Evolutionary conservation across 1,140 invertebrate species (phyloP).

Genomic region (Aphaenogaster ashmeadi): DNA sequence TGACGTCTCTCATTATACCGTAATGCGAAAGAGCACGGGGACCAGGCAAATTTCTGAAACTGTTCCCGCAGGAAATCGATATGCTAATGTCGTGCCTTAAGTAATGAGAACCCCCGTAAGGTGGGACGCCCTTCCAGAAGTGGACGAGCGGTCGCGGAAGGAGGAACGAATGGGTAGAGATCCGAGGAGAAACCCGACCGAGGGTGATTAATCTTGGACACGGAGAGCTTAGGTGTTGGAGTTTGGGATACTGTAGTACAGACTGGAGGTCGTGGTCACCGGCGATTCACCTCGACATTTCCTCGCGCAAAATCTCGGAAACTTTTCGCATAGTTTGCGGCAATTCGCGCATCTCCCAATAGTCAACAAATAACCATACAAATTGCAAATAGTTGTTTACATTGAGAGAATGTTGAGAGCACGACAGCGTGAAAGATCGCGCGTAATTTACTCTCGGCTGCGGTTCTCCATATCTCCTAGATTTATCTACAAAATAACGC

Average conservation of each 20-base stretch:
- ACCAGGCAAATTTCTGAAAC: slow-evolving; percentile 73
- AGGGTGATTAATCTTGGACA: slow-evolving; percentile 79
- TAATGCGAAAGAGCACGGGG: slow-evolving; percentile 66
- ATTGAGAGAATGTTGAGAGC: not conserved
- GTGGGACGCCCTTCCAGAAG: slow-evolving; percentile 68
- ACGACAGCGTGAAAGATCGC: not conserved
- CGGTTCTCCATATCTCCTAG: not conserved
- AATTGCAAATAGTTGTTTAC: slow-evolving; percentile 24
- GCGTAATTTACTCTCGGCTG: not conserved
- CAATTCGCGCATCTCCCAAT: not conserved
- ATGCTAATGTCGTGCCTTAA: slow-evolving; percentile 81
- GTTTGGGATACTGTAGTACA: slow-evolving; percentile 57
- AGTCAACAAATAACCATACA: slow-evolving; percentile 28
- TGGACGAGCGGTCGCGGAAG: slow-evolving; percentile 59
- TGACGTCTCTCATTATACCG: slow-evolving; percentile 60
- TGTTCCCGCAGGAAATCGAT: slow-evolving; percentile 82
- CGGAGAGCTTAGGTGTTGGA: slow-evolving; percentile 75
- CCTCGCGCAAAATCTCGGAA: slow-evolving; percentile 50
- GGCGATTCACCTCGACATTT: slow-evolving; percentile 71
- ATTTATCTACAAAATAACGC: not conserved
- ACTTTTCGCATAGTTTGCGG: slow-evolving; percentile 60
- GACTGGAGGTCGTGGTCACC: slow-evolving; percentile 66
- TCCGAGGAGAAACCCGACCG: slow-evolving; percentile 64
- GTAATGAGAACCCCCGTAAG: slow-evolving; percentile 81
- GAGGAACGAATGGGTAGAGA: slow-evolving; percentile 65